Evolutionary conservation across 2,888 invertebrate genomes (phyloP).

Genomic region (Caenorhabditis zanzibari): DNA sequence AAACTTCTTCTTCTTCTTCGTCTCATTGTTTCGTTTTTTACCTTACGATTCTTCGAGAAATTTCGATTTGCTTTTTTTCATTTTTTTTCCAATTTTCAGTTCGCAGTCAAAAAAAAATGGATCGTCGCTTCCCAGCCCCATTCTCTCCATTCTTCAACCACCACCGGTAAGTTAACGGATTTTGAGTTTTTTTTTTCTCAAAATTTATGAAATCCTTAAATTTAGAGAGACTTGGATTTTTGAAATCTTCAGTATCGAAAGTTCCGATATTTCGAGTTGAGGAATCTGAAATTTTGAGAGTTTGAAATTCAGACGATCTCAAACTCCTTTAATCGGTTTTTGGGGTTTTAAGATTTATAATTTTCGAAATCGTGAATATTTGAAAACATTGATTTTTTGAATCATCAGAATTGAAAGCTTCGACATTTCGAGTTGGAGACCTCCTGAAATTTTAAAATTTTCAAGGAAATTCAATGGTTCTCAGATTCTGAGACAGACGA

Average conservation of each 20-base stretch:
- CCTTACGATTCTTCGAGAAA: neutral
- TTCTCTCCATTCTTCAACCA: constrained; percentile 70
- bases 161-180: constrained; percentile 49
- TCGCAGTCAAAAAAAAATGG: constrained; percentile 54
- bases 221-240: too few relatives aligned
- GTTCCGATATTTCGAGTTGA: too few relatives aligned
- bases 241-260: too few relatives aligned
- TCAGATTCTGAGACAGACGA: neutral
- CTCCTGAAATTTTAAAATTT: too few relatives aligned
- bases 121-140: constrained; percentile 70
- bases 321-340: too few relatives aligned
- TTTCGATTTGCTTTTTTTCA: neutral
- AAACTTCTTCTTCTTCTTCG: constrained; percentile 21
- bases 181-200: too few relatives aligned
- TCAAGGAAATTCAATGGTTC: neutral
- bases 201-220: too few relatives aligned
- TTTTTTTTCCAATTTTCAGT: neutral
- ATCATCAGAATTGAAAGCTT: too few relatives aligned
- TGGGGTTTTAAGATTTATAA: too few relatives aligned
- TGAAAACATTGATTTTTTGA: too few relatives aligned
- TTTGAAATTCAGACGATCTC: neutral
- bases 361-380: too few relatives aligned
- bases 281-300: neutral
- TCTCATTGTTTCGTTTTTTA: neutral
- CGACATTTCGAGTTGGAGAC: too few relatives aligned